Conservation (phyloP, 2,113 vertebrate genomes). For the Oryzias curvinotus region DNA sequence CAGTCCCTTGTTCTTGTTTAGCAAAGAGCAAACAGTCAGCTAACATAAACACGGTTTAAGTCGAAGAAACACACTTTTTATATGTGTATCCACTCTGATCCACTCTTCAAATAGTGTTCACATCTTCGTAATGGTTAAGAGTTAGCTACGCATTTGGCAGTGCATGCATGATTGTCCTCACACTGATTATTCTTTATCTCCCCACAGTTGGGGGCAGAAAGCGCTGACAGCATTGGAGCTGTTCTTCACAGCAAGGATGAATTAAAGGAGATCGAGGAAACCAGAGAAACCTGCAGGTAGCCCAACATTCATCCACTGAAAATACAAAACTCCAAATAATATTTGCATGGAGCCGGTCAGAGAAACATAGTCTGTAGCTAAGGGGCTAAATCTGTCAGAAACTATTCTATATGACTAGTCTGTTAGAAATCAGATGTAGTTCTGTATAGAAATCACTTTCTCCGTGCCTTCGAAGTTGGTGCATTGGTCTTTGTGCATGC, state of each 20-base stretch:
- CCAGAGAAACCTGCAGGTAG: conserved; percentile 89
- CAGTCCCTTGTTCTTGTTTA: conserved; percentile 2
- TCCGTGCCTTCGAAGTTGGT: no score
- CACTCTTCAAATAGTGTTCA: no score
- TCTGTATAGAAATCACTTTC: no score
- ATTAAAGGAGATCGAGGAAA: conserved; percentile 93
- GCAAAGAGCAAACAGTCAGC: neutral
- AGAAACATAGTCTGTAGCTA: no score
- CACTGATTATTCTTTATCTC: neutral
- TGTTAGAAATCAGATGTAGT: no score
- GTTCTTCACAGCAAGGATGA: conserved; percentile 96
- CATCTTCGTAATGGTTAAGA: no score
- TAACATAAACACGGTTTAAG: neutral
- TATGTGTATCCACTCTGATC: neutral
- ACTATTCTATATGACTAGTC: no score
- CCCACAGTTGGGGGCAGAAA: conserved; percentile 91
- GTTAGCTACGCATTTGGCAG: no score
- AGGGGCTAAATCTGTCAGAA: no score
- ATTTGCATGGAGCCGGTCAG: no score
- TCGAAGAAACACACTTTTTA: neutral
- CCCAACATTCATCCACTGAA: conserved; percentile 6
- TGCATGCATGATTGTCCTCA: neutral
- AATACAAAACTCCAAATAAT: no score
- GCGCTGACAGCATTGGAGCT: conserved; percentile 92
- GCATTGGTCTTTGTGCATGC: no score